Evolutionary conservation across 2,113 vertebrate genomes (phyloP).

Genomic region (Nesoenas mayeri): DNA sequence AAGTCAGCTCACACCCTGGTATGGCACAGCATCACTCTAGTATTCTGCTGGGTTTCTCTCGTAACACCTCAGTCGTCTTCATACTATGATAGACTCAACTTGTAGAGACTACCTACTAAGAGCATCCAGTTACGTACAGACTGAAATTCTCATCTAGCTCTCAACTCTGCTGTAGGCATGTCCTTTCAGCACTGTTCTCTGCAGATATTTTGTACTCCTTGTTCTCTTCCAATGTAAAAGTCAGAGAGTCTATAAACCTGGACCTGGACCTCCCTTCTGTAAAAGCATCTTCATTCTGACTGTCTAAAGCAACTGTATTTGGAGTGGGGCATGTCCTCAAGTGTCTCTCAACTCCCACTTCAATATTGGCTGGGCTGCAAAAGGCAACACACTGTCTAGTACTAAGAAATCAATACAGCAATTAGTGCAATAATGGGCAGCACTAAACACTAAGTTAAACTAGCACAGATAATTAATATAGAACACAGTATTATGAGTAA

Average conservation of each 20-base stretch:
- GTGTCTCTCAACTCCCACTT: neutral
- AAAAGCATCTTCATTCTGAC: neutral
- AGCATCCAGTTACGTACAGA: neutral
- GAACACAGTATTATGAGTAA: neutral
- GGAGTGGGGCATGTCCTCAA: neutral
- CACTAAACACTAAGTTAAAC: neutral
- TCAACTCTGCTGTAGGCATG: neutral
- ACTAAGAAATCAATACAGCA: neutral
- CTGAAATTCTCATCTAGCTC: neutral
- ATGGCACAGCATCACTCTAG: neutral
- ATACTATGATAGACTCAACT: neutral
- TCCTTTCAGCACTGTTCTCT: neutral
- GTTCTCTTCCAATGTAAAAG: neutral
- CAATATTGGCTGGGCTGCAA: neutral
- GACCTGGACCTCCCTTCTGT: neutral
- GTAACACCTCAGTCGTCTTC: neutral
- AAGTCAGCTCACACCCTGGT: neutral
- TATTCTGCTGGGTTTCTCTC: neutral
- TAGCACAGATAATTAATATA: neutral
- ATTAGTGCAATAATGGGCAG: neutral
- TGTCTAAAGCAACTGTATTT: neutral
- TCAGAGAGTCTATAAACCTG: neutral
- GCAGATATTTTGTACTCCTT: neutral
- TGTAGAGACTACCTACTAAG: neutral
- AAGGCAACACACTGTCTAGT: neutral